phyloP scores from a whole-genome alignment of 2,888 invertebrate genomes.

The Harmothoe impar region DNA sequence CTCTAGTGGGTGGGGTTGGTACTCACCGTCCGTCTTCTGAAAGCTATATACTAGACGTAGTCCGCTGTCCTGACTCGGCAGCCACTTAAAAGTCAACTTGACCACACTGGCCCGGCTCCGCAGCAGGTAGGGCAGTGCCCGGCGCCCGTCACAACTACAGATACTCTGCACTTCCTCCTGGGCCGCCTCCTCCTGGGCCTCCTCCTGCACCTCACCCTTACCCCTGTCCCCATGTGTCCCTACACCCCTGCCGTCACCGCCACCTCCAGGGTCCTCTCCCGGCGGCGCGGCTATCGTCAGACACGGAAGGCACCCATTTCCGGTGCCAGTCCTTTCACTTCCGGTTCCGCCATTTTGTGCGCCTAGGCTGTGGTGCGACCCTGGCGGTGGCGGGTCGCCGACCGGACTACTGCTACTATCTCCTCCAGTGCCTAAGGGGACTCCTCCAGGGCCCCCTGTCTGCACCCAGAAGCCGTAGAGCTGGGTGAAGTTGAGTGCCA shows the following conservation, averaged over 20 bases:
- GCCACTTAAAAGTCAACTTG: constrained; percentile 56
- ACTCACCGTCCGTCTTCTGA: constrained; percentile 48
- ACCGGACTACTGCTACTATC: neutral
- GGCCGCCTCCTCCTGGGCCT: neutral
- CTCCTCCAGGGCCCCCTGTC: neutral
- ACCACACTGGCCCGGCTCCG: constrained; percentile 1
- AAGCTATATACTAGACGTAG: constrained; percentile 52
- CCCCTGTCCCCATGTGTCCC: neutral
- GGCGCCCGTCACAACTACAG: constrained; percentile 33
- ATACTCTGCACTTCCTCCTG: constrained; percentile 5
- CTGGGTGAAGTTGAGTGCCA: constrained; percentile 32
- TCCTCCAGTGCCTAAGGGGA: neutral
- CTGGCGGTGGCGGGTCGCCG: neutral
- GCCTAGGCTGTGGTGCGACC: neutral
- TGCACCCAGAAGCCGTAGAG: constrained; percentile 46
- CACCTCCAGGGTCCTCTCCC: neutral
- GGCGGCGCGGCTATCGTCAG: constrained; percentile 8
- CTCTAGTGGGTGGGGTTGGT: neutral
- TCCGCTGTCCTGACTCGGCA: constrained; percentile 52
- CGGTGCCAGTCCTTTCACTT: constrained; percentile 9
- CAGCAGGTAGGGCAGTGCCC: constrained; percentile 27
- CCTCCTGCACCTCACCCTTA: neutral
- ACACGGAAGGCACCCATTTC: constrained; percentile 41
- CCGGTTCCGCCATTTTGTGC: constrained; percentile 17
- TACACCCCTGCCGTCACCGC: neutral